phyloP scores from a whole-genome alignment of 2,888 invertebrate genomes.

The Nomada lathburiana region DNA sequence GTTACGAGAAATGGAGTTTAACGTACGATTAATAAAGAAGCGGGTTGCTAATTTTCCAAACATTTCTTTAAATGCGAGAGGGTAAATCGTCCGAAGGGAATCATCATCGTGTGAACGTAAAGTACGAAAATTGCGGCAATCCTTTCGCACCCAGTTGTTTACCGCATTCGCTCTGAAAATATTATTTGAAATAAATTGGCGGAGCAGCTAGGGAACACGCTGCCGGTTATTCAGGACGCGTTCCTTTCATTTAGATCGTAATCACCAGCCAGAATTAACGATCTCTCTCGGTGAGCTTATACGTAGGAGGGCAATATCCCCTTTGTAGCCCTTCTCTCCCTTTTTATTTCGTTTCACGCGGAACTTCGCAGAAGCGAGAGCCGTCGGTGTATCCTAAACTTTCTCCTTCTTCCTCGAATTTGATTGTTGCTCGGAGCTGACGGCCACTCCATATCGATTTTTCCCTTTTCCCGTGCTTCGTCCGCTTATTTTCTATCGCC shows the following conservation, averaged over 20 bases:
- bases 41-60: no score
- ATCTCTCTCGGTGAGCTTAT: slow-evolving; percentile 57
- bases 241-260: slow-evolving; percentile 57
- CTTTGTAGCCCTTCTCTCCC: slow-evolving; percentile 57
- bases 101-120: no score
- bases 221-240: slow-evolving; percentile 49
- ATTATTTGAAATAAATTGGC: slow-evolving; percentile 7
- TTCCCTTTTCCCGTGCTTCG: slow-evolving; percentile 30
- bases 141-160: no score
- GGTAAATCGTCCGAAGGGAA: no score
- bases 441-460: slow-evolving; percentile 66
- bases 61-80: no score
- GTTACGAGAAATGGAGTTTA: no score
- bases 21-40: no score
- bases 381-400: slow-evolving; percentile 69
- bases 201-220: slow-evolving; percentile 16
- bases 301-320: slow-evolving; percentile 61
- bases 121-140: no score
- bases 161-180: slow-evolving; percentile 8
- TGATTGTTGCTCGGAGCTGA: slow-evolving; percentile 72
- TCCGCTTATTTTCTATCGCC: slow-evolving; percentile 41
- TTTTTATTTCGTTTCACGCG: slow-evolving; percentile 61
- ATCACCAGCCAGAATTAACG: slow-evolving; percentile 59
- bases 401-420: slow-evolving; percentile 71
- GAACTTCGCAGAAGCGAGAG: slow-evolving; percentile 62